Evolutionary conservation across 2,113 vertebrate genomes (phyloP), one percentile per base, ranked within the genome.

Genomic region (Chionomys nivalis): DNA sequence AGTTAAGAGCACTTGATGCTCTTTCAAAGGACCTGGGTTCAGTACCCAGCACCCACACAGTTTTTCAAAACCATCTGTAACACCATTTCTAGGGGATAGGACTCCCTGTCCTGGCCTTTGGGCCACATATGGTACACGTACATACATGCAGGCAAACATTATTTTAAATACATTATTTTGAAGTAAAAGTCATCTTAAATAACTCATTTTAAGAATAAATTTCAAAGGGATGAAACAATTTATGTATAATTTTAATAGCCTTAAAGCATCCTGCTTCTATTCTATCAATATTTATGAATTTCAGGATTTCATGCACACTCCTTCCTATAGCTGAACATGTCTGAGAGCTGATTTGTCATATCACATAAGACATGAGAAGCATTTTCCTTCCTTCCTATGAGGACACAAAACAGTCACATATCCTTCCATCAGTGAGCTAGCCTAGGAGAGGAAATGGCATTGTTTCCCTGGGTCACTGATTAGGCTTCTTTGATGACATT

Each of bases 301-400:
- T 86, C 21, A 28, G 89, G 70, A n/a, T 77, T 78, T 44, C 52
- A 83, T 5, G 33, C 1, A 24, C 2, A 11, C 28, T 61, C 73
- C 83, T 52, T 63, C 68, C 33, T 19, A 12, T 7, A 72, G 85
- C 72, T 81, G 9, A n/a, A 39, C 31, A 33, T 66, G 26, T 90
- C 81, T 47, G 7, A 89, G 63, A 85, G 55, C 21, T 70, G 1
- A n/a, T 65, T 87, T 79, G 14, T 82, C 65, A 28, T 5, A 26
- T 2, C 28, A 16, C 39, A 14, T 49, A 31, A 11, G 36, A 83
- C 26, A 77, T 21, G 36, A 88, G 44, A 75, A 72, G 12, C 8
- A 47, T 63, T 75, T 90, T 7, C 63, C 88, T 96, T 86, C 65
- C 42, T 96, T 91, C 77, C 36, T 63, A 52, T 7, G 19, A 88